phyloP scores from a whole-genome alignment of 30 jellyfish, hydroid and myxozoan genomes.

The Mastigias papua region DNA sequence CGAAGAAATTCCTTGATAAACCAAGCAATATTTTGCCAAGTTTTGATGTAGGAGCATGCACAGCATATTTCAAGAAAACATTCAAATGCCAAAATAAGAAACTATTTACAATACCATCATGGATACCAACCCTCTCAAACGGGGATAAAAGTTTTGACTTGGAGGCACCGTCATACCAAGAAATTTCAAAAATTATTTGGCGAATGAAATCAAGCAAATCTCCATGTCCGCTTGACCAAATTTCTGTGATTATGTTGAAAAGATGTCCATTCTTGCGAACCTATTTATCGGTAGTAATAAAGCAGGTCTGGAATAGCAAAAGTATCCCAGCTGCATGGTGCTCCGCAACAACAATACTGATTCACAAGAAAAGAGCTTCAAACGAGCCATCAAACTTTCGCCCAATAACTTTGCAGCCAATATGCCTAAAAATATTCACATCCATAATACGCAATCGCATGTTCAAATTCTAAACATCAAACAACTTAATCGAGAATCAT shows the following conservation, averaged over 20 bases:
- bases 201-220: conserved; percentile 34
- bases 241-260: conserved; percentile 34
- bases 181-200: conserved; percentile 20
- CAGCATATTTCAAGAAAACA: conserved; percentile 26
- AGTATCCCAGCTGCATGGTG: conserved; percentile 17
- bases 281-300: conserved; percentile 31
- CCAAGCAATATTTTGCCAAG: conserved; percentile 27
- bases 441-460: conserved; percentile 36
- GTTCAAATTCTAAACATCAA: conserved; percentile 14
- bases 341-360: conserved; percentile 10
- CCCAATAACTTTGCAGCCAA: conserved; percentile 29
- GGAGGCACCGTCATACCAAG: conserved; percentile 38
- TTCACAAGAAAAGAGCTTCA: conserved; percentile 14
- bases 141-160: conserved; percentile 8
- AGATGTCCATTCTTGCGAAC: conserved; percentile 60
- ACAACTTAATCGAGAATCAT: conserved; percentile 9
- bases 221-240: conserved; percentile 65
- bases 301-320: conserved; percentile 20
- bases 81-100: conserved; percentile 9
- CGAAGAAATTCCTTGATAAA: conserved; percentile 18
- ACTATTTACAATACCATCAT: conserved; percentile 15
- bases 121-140: conserved; percentile 10
- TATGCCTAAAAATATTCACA: conserved; percentile 20
- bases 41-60: conserved; percentile 15
- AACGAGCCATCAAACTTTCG: conserved; percentile 44